These are phyloP conservation scores for Idaea biselata DNA, from an alignment of 2,888 invertebrate species.

Conservation along the genomic window DNA sequence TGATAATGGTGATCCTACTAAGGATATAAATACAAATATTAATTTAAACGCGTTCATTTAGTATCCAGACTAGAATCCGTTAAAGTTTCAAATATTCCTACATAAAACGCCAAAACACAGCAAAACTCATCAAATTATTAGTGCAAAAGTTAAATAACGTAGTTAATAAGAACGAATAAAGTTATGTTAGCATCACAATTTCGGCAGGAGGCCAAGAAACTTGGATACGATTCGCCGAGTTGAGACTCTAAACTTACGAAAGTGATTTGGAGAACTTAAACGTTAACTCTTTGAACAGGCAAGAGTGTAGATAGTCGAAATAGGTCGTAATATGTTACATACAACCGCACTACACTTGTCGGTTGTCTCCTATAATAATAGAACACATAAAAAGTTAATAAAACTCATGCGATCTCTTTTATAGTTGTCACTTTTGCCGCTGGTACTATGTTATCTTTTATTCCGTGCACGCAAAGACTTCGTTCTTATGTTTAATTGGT, in stretches of 20 bases:
- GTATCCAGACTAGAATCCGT: not conserved
- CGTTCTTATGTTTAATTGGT: not conserved
- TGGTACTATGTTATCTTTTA: not conserved
- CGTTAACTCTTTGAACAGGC: constrained; percentile 50
- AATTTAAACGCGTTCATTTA: not conserved
- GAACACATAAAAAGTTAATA: not conserved
- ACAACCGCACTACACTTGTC: not conserved
- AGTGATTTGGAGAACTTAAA: constrained; percentile 72
- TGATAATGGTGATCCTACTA: too few species aligned
- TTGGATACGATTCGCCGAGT: constrained; percentile 60
- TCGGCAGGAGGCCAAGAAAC: constrained; percentile 70
- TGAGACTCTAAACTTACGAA: constrained; percentile 58
- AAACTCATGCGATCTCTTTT: not conserved
- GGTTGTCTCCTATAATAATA: not conserved
- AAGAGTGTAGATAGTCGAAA: constrained; percentile 25
- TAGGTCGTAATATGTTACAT: constrained; percentile 32
- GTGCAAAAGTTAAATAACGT: constrained; percentile 16
- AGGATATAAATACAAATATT: too few species aligned
- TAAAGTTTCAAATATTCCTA: not conserved
- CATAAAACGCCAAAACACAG: constrained; percentile 7
- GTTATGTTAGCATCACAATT: constrained; percentile 55
- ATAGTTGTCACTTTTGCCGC: not conserved
- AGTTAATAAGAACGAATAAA: constrained; percentile 54
- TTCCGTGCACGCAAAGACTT: not conserved
- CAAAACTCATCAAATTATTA: not conserved